Conservation (phyloP, 2,888 invertebrate genomes). For the Leptarthrus brevirostris region DNA sequence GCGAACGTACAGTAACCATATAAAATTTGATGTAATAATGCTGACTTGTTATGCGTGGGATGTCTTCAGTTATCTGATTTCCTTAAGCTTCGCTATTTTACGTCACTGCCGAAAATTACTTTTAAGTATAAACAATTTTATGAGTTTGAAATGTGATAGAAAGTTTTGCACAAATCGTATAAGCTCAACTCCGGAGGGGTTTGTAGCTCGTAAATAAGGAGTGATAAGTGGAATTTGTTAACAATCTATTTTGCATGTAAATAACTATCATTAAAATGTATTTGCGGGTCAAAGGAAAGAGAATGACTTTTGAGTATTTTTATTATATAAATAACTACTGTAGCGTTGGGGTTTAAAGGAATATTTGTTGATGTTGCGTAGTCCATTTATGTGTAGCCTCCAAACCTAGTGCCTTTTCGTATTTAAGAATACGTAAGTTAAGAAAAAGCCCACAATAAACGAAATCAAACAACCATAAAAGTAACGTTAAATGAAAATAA, state of each 20-base stretch:
- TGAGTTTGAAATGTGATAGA: conserved; percentile 1
- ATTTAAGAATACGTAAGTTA: too few species aligned
- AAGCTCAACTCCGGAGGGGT: neutral
- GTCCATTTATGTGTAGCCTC: too few species aligned
- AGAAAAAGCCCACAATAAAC: too few species aligned
- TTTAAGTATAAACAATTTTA: conserved; percentile 23
- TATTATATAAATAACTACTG: too few species aligned
- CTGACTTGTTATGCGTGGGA: conserved; percentile 38
- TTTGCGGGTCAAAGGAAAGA: neutral
- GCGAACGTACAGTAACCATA: conserved; percentile 3
- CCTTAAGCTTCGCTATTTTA: conserved; percentile 13
- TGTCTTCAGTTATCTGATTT: conserved; percentile 36
- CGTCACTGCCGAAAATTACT: conserved; percentile 29
- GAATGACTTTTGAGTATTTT: too few species aligned
- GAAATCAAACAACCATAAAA: too few species aligned
- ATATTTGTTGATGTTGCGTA: too few species aligned
- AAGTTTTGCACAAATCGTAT: neutral
- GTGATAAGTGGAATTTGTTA: neutral
- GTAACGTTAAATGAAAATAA: too few species aligned
- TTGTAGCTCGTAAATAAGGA: neutral
- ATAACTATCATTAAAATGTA: neutral
- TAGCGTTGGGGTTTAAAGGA: too few species aligned
- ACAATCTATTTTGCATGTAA: neutral
- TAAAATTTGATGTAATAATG: conserved; percentile 44
- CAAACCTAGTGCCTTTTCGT: too few species aligned